Base-by-base conservation (phyloP, 2,888 invertebrate species). In the Dilophus febrilis region DNA sequence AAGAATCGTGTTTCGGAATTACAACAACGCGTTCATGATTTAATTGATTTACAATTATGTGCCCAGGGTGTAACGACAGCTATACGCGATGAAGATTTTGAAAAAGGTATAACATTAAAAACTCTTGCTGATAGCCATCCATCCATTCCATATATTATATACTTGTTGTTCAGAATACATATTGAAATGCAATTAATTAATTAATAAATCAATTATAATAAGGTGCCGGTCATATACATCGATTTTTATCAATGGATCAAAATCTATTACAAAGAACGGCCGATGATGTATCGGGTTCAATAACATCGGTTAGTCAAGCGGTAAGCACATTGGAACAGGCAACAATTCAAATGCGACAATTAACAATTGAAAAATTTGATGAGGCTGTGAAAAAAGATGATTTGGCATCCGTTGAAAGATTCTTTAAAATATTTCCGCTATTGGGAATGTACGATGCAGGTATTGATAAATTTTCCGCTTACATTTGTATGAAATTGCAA, bases 51-150 rank as follows among this genome's bases (percentile, higher is more conserved):
- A 38, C 90, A 94, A 61, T 70, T 90, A 42, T 98, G 97, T 58
- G 91, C 92, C 37, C 88, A 94, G 57, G 97, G 95, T n/a, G 97
- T 98, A 0, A 84, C 91, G 47, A 77, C 84, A 37, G 94, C 98
- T 1, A 77, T 99, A 40, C 74, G 77, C 46, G 85, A 87, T 49
- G 92, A 95, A 61, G 92, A 99, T 59, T 97, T 86, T 64, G 98
- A 99, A 61, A 83, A 86, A 64, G 74, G 67, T 36, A 66, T 44
- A 30, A 12, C 16, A 31, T 22, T 14, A 16, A 5, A 34, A n/a
- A 34, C 6, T 10, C 18, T 36, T 40, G 16, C 16, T 6, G 34
- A 22, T 13, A 38, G 13, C 4, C 30, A 13, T 5, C 35, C 18
- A 18, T 36, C 11, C 4, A 35, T 38, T 17, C 35, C 35, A 35